Evolutionary conservation across 2,888 invertebrate species (phyloP), one percentile per base, ranked within the genome.

Genomic region (Hyposoter didymator): DNA sequence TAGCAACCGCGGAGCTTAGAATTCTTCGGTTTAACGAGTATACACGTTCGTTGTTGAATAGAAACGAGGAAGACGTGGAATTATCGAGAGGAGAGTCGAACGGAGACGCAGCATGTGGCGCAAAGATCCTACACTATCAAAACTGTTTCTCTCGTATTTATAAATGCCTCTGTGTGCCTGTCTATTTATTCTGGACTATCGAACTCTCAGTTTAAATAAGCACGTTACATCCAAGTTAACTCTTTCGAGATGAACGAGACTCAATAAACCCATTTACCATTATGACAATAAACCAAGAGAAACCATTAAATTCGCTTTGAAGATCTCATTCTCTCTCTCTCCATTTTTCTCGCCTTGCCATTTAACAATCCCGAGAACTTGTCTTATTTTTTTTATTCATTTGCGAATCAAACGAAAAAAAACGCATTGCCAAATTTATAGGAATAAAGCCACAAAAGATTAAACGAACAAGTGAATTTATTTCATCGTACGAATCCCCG

Each of bases 11-110:
- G 47, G 55, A 84, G 82, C 87, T 89, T 80, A 88, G 89, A 89
- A 89, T 89, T 89, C 90, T 85, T 84, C 78, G 87, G 80, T 89
- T 90, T 91, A 91, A 91, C 90, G 90, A 89, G 86, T 89, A 86
- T 88, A 84, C 88, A 87, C 79, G 66, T 55, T 47, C 64, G 28
- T 8, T 35, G 62, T 45, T 70, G 78, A 78, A 64, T 35, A 73
- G 52, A 73, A 22, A 49, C 72, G 49, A 76, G 32, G 47, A 78
- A 28, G 49, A 45, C 76, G 49, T 14, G 78, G 66, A 78, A 72
- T 82, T 43, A 82, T 69, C 49, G 75, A 39, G 69, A 69, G 35
- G 35, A 35, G 62, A 32, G 67, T 66, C 32, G 22, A 55, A 73
- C 59, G 59, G 28, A 28, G 59, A 35, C 10, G 49, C n/a, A 70